Conservation (phyloP, 2,888 invertebrate genomes). For the Phortica okadai region DNA sequence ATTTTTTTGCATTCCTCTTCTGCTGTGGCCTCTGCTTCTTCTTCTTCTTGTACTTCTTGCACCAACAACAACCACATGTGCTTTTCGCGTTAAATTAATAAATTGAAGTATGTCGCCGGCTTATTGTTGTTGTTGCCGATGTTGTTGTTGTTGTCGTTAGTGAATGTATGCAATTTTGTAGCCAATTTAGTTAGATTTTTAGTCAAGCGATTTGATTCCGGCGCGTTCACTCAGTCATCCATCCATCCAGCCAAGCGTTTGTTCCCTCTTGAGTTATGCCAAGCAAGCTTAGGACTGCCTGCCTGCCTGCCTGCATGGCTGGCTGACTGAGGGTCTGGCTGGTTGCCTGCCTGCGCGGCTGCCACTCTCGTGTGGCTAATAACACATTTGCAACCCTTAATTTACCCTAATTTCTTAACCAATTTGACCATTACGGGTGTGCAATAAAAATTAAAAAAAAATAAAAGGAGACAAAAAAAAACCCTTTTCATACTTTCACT, state of each 20-base stretch:
- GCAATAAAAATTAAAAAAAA: conserved; percentile 72
- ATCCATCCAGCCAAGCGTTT: no score
- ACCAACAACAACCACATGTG: conserved; percentile 27
- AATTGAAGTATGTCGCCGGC: conserved; percentile 53
- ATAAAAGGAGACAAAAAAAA: conserved; percentile 69
- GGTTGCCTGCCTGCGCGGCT: not conserved
- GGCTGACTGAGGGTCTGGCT: not conserved
- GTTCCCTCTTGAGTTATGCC: no score
- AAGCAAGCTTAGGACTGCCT: not conserved
- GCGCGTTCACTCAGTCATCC: no score
- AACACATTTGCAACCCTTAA: conserved; percentile 71
- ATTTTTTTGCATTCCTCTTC: no score
- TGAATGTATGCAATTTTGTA: no score
- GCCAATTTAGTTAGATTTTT: no score
- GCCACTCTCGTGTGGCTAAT: conserved; percentile 55
- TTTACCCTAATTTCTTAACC: conserved; percentile 74
- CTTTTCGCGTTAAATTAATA: conserved; percentile 63
- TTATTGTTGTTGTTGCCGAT: no score
- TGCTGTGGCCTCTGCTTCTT: no score
- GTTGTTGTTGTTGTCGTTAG: no score
- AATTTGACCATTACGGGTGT: conserved; percentile 71
- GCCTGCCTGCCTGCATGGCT: not conserved
- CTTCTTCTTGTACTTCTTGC: no score
- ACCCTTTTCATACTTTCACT: conserved; percentile 1
- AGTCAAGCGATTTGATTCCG: no score